Base-by-base conservation (phyloP, 2,888 invertebrate genomes). In the Drosophila paranaensis region DNA sequence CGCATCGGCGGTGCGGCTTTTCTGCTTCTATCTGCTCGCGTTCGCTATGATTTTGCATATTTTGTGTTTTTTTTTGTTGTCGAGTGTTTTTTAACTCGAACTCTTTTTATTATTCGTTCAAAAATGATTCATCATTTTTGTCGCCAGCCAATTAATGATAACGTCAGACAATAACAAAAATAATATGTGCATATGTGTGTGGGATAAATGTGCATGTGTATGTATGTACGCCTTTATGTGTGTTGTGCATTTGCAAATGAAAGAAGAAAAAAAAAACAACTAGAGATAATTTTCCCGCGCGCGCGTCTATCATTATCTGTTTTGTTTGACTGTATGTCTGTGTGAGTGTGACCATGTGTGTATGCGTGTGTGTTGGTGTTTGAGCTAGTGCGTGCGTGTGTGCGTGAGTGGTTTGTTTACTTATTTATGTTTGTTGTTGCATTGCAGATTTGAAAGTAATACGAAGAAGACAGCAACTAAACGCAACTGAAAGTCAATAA, bases 1-100 rank as follows among this genome's bases (percentile, higher is more conserved):
- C 68, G 70, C 64, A 76, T 80, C 76, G 71, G 69, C 77, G 73
- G 69, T 66, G 71, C 88, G 88, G 89, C 70, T 82, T 79, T 81
- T 77, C 76, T 77, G 76, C 76, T 77, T 75, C 79, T 75, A 56
- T 50, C 62, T 50, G 46, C 48, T 65, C 53, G 68, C 45, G 60
- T 60, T 45, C 46, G 37, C 60, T 82, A 74, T 76, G 75, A 81
- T 83, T 89, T 72, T 54, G 82, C 81, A 77, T 61, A 33, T 10
- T 33, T 33, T 33, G 1, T 33, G 10, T 9, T 74, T 82, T 82
- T 83, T 75, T 54, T 82, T 75, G 45, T 8, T 13, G 11, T 63
- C 43, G 14, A 53, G 56, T 48, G 63, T 65, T 70, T 60, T 54
- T 25, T 40, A 60, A 51, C 51, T 46, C 48, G 53, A 60, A 55